phyloP scores from a whole-genome alignment of 2,888 invertebrate genomes.

The Andrena bucephala region DNA sequence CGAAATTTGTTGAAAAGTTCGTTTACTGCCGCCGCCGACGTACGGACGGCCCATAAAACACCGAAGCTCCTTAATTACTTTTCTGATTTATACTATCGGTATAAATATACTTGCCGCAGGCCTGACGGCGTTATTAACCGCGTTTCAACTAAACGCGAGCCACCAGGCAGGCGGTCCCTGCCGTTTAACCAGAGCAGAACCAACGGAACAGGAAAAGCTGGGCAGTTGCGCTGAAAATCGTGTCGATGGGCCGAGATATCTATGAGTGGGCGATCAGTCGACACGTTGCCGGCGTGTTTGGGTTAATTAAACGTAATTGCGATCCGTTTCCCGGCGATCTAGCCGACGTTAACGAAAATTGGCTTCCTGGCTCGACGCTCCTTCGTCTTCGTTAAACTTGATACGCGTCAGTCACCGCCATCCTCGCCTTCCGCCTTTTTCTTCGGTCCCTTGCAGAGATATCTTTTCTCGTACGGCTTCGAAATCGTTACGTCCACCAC shows the following conservation, averaged over 20 bases:
- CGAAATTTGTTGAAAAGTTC: constrained; percentile 59
- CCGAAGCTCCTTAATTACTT: constrained; percentile 52
- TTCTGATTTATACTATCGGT: constrained; percentile 49
- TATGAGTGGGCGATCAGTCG: constrained; percentile 56
- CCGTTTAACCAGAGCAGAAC: too few relatives aligned
- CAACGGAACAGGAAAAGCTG: too few relatives aligned
- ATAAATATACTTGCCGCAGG: constrained; percentile 37
- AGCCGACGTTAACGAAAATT: constrained; percentile 67
- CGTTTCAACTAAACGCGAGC: constrained; percentile 27
- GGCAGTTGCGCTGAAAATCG: not conserved
- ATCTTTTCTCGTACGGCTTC: not conserved
- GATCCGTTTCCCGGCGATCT: constrained; percentile 67
- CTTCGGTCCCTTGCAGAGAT: constrained; percentile 16
- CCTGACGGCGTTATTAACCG: constrained; percentile 12
- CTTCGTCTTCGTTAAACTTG: constrained; percentile 61
- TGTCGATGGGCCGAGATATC: constrained; percentile 35
- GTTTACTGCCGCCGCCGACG: constrained; percentile 1
- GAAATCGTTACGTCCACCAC: not conserved
- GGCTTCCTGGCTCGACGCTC: constrained; percentile 53
- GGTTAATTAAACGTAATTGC: constrained; percentile 76
- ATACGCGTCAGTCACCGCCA: constrained; percentile 52
- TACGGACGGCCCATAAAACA: constrained; percentile 37
- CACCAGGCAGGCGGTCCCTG: not conserved
- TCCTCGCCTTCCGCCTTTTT: constrained; percentile 29
- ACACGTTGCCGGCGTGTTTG: constrained; percentile 60